Percentiles rank a stretch among this genome's conserved stretches.
These are phyloP conservation scores for Sminthurides aquaticus DNA, from an alignment of 2,888 invertebrate genomes.

Conservation along the genomic window DNA sequence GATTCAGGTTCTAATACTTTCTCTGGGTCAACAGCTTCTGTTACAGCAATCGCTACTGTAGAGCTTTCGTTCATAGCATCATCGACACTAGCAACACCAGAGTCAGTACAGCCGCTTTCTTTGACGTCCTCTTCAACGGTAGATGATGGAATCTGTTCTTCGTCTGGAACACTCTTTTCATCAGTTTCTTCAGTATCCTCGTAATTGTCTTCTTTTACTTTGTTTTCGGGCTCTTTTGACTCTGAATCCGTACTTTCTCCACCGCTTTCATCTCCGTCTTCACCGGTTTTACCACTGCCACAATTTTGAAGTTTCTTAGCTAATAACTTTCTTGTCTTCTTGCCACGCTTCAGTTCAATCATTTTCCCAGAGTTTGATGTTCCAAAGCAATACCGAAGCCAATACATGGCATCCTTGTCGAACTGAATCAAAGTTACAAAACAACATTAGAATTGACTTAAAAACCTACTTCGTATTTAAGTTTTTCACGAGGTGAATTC, in stretches of 20 bases:
- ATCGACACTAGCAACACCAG: neutral
- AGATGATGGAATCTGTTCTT: neutral
- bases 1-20: too few species aligned
- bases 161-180: neutral
- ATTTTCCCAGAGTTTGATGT: constrained; percentile 5
- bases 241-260: constrained; percentile 10
- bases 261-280: neutral
- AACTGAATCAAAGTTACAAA: constrained; percentile 4
- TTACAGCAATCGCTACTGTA: neutral
- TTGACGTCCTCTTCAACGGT: neutral
- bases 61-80: neutral
- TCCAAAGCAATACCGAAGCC: constrained; percentile 20
- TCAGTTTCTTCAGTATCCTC: neutral
- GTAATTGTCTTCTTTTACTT: neutral
- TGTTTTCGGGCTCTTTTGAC: neutral
- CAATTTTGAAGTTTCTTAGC: constrained; percentile 5
- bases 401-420: constrained; percentile 13
- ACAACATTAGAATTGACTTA: neutral
- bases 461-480: too few species aligned
- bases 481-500: too few species aligned
- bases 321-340: neutral
- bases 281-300: neutral
- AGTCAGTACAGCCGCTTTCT: neutral
- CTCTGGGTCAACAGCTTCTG: neutral
- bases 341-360: constrained; percentile 15